A percentile compares a stretch with the other conserved stretches of the same genome.
Evolutionary conservation across 2,888 invertebrate species (phyloP).

Genomic region (Gari tellinella): DNA sequence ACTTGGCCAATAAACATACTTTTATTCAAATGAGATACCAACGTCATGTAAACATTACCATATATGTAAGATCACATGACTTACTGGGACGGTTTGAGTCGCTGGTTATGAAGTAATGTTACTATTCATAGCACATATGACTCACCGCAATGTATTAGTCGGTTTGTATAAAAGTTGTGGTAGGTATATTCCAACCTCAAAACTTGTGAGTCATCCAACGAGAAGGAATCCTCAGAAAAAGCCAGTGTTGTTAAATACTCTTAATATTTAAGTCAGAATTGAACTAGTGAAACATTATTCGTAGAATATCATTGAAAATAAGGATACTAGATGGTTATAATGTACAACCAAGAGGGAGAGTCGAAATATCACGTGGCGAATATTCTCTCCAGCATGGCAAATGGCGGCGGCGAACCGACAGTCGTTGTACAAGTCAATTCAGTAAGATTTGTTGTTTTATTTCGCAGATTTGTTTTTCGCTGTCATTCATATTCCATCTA

Average conservation of each 20-base stretch:
- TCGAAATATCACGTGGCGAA: constrained; percentile 83
- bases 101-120: constrained; percentile 49
- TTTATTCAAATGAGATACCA: constrained; percentile 36
- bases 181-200: constrained; percentile 57
- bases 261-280: neutral
- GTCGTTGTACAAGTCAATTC: constrained; percentile 50
- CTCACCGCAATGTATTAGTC: constrained; percentile 43
- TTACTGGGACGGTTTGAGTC: constrained; percentile 3
- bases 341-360: constrained; percentile 69
- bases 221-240: constrained; percentile 31
- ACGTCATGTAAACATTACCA: constrained; percentile 59
- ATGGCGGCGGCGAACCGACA: constrained; percentile 75
- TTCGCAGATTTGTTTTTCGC: neutral
- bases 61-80: constrained; percentile 60
- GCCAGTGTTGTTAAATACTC: neutral
- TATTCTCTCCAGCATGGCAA: constrained; percentile 83
- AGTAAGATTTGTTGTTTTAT: constrained; percentile 57
- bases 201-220: constrained; percentile 51
- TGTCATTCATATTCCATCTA: too few species aligned
- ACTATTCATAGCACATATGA: constrained; percentile 52
- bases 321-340: constrained; percentile 31
- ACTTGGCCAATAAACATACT: constrained; percentile 39
- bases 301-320: neutral
- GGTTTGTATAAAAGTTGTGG: constrained; percentile 56
- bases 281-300: neutral